phyloP scores from a whole-genome alignment of 2,113 vertebrate genomes.

The Cheirogaleus medius region DNA sequence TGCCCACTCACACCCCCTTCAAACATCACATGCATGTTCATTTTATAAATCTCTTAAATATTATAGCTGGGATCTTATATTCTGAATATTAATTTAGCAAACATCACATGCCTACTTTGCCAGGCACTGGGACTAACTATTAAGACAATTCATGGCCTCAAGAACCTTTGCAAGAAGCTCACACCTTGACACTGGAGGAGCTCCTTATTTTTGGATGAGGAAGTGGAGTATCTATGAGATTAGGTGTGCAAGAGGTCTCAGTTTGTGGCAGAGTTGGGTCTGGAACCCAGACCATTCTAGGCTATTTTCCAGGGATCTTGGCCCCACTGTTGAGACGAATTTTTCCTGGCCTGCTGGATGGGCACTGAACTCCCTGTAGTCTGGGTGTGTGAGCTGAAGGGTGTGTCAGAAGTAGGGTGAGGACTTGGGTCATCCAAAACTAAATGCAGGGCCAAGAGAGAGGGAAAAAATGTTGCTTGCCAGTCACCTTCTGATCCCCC shows the following conservation, averaged over 20 bases:
- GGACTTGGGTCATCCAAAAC: not conserved
- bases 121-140: not conserved
- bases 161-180: not conserved
- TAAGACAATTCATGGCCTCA: not conserved
- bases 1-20: too few species aligned
- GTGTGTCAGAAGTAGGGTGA: not conserved
- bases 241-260: not conserved
- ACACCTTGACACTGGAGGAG: not conserved
- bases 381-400: not conserved
- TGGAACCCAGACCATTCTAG: not conserved
- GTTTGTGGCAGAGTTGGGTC: not conserved
- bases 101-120: not conserved
- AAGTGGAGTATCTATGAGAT: not conserved
- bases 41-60: not conserved
- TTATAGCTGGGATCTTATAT: not conserved
- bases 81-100: not conserved
- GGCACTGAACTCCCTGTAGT: not conserved
- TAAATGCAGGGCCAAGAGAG: not conserved
- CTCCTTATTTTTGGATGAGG: not conserved
- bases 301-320: not conserved
- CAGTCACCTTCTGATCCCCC: not conserved
- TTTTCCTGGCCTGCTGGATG: not conserved
- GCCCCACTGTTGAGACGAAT: not conserved
- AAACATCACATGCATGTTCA: not conserved
- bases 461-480: not conserved